Percentiles rank a stretch among this genome's conserved stretches.
Evolutionary conservation across 1,140 invertebrate species (phyloP).

Genomic region (Diabrotica undecimpunctata): DNA sequence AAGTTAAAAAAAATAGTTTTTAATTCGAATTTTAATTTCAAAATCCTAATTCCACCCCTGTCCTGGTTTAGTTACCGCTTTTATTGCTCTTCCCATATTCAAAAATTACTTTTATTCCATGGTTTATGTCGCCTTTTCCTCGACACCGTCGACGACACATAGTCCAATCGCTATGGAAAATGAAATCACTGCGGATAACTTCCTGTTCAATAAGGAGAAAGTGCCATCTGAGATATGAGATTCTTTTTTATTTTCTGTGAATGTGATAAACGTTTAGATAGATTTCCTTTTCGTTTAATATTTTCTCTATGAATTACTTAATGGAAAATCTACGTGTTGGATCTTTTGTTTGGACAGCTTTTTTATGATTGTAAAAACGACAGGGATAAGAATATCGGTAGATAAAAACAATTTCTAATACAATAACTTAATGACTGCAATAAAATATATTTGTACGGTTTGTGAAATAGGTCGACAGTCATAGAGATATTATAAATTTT

Average conservation of each 20-base stretch:
- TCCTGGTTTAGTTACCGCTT: constrained; percentile 32
- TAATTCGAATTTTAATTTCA: too few relatives aligned
- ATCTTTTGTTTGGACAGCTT: too few relatives aligned
- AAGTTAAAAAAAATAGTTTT: too few relatives aligned
- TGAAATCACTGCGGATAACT: constrained; percentile 13
- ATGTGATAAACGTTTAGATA: not conserved
- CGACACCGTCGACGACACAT: not conserved
- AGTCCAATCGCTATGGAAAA: constrained; percentile 16
- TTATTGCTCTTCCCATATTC: constrained; percentile 35
- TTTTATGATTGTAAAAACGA: too few relatives aligned
- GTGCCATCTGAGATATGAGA: not conserved
- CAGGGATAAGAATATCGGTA: too few relatives aligned
- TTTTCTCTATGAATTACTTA: too few relatives aligned
- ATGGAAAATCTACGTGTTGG: too few relatives aligned
- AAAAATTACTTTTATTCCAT: constrained; percentile 35
- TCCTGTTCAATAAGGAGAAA: constrained; percentile 6
- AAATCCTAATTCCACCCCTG: not conserved
- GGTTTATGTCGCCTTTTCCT: constrained; percentile 25
- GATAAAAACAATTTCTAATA: too few relatives aligned
- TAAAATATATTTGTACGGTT: too few relatives aligned
- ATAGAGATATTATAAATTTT: too few relatives aligned
- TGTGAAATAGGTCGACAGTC: too few relatives aligned
- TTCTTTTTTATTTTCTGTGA: not conserved
- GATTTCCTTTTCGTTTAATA: not conserved
- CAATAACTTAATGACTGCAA: too few relatives aligned